Conservation (phyloP, 2,888 invertebrate genomes). For the Oscheius sp. region DNA sequence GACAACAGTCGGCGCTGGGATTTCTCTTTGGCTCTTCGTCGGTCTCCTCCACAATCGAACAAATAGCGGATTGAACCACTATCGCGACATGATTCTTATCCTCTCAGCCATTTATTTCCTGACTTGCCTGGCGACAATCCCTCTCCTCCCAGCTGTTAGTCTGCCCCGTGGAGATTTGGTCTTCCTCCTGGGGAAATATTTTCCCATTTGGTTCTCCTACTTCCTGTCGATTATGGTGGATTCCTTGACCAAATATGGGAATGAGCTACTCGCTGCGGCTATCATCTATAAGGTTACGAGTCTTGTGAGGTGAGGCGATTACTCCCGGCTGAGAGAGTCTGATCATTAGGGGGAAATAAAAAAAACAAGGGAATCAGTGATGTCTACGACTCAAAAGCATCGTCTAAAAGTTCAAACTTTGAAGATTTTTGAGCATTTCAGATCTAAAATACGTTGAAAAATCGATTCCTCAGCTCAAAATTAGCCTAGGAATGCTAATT, state of each 20-base stretch:
- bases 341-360: no score
- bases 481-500: no score
- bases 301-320: neutral
- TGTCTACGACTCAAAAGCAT: no score
- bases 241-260: neutral
- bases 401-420: no score
- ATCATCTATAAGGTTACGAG: constrained; percentile 6
- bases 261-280: neutral
- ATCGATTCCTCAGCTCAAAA: no score
- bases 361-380: no score
- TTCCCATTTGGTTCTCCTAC: neutral
- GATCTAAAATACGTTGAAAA: no score
- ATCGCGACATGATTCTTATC: neutral
- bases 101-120: neutral
- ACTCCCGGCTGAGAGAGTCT: neutral
- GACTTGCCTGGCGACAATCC: no score
- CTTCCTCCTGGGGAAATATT: constrained; percentile 1
- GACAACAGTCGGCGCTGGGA: neutral
- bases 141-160: neutral
- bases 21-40: neutral
- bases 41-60: neutral
- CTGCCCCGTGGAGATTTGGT: neutral
- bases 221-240: neutral
- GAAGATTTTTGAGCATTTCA: no score
- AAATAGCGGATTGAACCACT: neutral